phyloP scores from a whole-genome alignment of 2,888 invertebrate genomes.

The Macrophya annulata region DNA sequence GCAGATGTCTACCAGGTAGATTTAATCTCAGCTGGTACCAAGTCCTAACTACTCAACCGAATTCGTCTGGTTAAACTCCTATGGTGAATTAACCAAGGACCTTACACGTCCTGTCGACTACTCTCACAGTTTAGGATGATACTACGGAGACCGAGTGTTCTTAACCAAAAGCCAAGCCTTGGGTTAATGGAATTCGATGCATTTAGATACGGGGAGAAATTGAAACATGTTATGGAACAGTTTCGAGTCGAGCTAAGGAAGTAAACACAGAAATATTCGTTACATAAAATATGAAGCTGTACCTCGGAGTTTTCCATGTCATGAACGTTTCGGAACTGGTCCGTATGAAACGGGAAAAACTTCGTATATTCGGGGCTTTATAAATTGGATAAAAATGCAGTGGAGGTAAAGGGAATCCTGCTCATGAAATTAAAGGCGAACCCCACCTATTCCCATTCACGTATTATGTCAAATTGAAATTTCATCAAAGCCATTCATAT shows the following conservation, averaged over 20 bases:
- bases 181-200: conserved; percentile 24
- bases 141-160: conserved; percentile 1
- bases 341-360: conserved; percentile 23
- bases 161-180: conserved; percentile 17
- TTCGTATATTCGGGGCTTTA: background rate
- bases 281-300: background rate
- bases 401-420: background rate
- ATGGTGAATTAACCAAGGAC: conserved; percentile 65
- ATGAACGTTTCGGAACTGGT: conserved; percentile 27
- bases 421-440: conserved; percentile 29
- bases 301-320: conserved; percentile 3
- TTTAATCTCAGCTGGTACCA: conserved; percentile 68
- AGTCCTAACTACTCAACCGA: conserved; percentile 70
- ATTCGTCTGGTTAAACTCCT: conserved; percentile 64
- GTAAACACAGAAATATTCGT: background rate
- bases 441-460: background rate
- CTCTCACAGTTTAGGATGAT: conserved; percentile 52
- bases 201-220: conserved; percentile 6
- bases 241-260: background rate
- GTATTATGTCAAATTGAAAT: conserved; percentile 23
- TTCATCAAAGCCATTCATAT: conserved; percentile 22
- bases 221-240: conserved; percentile 1
- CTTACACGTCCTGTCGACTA: conserved; percentile 58
- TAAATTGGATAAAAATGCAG: conserved; percentile 16
- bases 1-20: conserved; percentile 64